These are phyloP conservation scores for Cololabis saira DNA, from an alignment of 2,113 vertebrate genomes.

Conservation along the genomic window DNA sequence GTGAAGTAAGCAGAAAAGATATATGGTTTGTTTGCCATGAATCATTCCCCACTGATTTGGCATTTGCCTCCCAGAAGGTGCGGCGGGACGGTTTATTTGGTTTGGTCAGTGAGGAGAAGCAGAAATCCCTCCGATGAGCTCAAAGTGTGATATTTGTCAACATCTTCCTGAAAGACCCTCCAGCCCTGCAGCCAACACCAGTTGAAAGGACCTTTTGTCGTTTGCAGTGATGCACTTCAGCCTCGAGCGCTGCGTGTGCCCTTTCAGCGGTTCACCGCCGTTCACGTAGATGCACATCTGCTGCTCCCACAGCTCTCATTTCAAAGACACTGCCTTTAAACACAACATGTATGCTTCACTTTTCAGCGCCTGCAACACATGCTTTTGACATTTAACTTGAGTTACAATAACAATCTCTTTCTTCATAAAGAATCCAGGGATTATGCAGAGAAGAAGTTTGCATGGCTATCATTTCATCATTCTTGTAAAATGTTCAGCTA, in stretches of 20 bases:
- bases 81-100: constrained; percentile 28
- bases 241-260: constrained; percentile 34
- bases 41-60: constrained; percentile 33
- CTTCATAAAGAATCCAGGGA: too few relatives aligned
- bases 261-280: constrained; percentile 27
- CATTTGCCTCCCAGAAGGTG: constrained; percentile 21
- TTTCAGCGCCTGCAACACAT: too few relatives aligned
- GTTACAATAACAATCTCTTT: too few relatives aligned
- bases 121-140: constrained; percentile 68
- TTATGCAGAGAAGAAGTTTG: too few relatives aligned
- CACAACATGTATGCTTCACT: too few relatives aligned
- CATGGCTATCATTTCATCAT: too few relatives aligned
- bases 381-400: too few relatives aligned
- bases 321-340: too few relatives aligned
- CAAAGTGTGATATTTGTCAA: constrained; percentile 81
- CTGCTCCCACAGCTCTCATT: constrained; percentile 7
- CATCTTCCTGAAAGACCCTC: constrained; percentile 74
- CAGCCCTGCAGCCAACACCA: constrained; percentile 54
- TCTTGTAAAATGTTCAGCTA: too few relatives aligned
- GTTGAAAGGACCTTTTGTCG: constrained; percentile 77
- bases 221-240: constrained; percentile 55
- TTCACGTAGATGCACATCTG: constrained; percentile 26
- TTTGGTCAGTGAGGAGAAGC: constrained; percentile 39
- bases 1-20: constrained; percentile 4
- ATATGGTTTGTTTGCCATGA: neutral